Base-by-base conservation (phyloP, 2,888 invertebrate genomes). In the Amphipyra berbera region DNA sequence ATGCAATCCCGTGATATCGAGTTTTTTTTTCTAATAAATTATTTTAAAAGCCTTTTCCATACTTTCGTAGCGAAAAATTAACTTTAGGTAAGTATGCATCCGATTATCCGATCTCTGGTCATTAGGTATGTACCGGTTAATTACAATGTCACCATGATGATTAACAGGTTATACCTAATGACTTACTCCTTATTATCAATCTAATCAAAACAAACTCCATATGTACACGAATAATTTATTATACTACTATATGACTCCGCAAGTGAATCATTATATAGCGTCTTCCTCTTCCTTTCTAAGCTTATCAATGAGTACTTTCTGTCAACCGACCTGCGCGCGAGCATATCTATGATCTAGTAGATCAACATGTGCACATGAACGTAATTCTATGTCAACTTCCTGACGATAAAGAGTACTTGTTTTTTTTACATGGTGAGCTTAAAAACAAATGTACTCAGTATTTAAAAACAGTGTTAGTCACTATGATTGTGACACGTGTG, bases 211-310 rank as follows among this genome's bases (percentile, higher is more conserved):
- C 6, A 67, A 64, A 59, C 55, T 57, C 41, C n/a, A 58, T 52
- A 33, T 15, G 1, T 14, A 55, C 21, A 13, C 12, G 7, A 6
- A 46, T 3, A n/a, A n/a, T n/a, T n/a, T n/a, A 40, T 27, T 38
- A 15, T 38, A 35, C 21, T 52, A 48, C 15, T 0, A 15, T 30
- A 55, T 68, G 62, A 61, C 37, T 46, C 49, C 59, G 41, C 50
- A 63, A 67, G 54, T 77, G 78, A 80, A 66, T 76, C 73, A 78
- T 55, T 61, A n/a, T n/a, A n/a, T n/a, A 66, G 79, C 81, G 78
- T 76, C 15, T 58, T 73, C 46, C 79, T 76, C 15, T 58, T 73
- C 46, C 67, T 57, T 65, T 68, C 68, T 49, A 57, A 56, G 80
- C 73, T 71, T 83, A 82, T 79, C 76, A 58, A 56, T 55, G 41